Conservation (phyloP, 2,888 invertebrate genomes). For the Parascotia fuliginaria region DNA sequence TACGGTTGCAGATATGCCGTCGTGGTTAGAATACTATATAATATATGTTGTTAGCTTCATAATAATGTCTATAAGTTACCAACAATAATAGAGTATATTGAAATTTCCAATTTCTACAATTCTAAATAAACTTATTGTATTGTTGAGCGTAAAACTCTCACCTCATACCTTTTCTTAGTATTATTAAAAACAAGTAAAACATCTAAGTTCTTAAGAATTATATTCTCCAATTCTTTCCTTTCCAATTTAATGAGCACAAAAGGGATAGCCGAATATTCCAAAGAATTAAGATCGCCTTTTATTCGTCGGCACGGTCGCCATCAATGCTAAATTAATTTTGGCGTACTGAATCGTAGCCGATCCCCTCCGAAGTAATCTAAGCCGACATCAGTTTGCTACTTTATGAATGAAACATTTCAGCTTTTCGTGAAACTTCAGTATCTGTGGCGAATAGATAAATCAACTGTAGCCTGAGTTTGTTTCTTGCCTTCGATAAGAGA, state of each 20-base stretch:
- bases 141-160: no score
- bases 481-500: slow-evolving; percentile 42
- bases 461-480: slow-evolving; percentile 42
- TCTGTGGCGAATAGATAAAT: slow-evolving; percentile 49
- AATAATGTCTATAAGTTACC: no score
- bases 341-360: slow-evolving; percentile 29
- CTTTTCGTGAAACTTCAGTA: slow-evolving; percentile 40
- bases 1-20: no score
- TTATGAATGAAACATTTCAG: slow-evolving; percentile 51
- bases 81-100: no score
- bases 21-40: no score
- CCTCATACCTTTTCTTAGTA: no score
- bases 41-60: no score
- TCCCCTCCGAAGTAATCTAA: slow-evolving; percentile 40
- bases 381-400: slow-evolving; percentile 39
- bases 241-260: slow-evolving; percentile 25
- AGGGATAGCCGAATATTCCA: slow-evolving; percentile 26
- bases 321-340: slow-evolving; percentile 42
- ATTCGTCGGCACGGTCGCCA: slow-evolving; percentile 23
- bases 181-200: no score
- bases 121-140: no score
- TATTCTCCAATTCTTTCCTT: slow-evolving; percentile 7
- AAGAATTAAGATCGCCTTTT: slow-evolving; percentile 29
- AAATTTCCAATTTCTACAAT: no score
- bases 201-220: slow-evolving; percentile 7